phyloP scores from a whole-genome alignment of 2,888 invertebrate genomes.

The Melanophora roralis region DNA sequence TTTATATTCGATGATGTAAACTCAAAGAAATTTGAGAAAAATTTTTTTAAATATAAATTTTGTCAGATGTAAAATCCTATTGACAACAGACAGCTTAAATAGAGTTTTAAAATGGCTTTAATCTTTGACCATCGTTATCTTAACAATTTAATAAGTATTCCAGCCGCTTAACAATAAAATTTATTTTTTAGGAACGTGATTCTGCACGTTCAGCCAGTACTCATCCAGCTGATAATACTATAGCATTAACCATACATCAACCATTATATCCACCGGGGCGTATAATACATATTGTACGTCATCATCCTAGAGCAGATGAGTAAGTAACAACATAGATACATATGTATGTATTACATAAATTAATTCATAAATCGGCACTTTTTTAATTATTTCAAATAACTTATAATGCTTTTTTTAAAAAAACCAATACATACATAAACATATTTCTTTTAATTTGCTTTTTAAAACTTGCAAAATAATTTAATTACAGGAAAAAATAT shows the following conservation, averaged over 20 bases:
- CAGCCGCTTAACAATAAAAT: neutral
- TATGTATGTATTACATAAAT: too few relatives aligned
- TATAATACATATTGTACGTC: slow-evolving; percentile 90
- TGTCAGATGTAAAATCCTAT: too few relatives aligned
- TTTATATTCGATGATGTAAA: too few relatives aligned
- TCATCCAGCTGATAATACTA: slow-evolving; percentile 84
- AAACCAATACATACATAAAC: neutral
- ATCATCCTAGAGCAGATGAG: slow-evolving; percentile 88
- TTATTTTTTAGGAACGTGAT: slow-evolving; percentile 79
- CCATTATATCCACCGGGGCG: slow-evolving; percentile 90
- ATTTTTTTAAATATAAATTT: too few relatives aligned
- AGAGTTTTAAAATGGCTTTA: too few relatives aligned
- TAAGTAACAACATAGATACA: slow-evolving; percentile 78
- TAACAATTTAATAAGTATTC: too few relatives aligned
- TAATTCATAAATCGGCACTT: neutral
- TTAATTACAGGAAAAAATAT: slow-evolving; percentile 83
- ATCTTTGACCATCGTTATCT: too few relatives aligned
- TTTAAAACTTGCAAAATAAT: slow-evolving; percentile 43
- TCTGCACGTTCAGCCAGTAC: slow-evolving; percentile 81
- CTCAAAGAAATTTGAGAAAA: too few relatives aligned
- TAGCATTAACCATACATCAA: slow-evolving; percentile 87
- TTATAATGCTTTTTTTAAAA: neutral
- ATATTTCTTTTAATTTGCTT: slow-evolving; percentile 18
- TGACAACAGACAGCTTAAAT: too few relatives aligned
- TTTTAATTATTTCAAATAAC: neutral